Conservation (phyloP, 1,140 invertebrate species). For the Stegodyphus dumicola region DNA sequence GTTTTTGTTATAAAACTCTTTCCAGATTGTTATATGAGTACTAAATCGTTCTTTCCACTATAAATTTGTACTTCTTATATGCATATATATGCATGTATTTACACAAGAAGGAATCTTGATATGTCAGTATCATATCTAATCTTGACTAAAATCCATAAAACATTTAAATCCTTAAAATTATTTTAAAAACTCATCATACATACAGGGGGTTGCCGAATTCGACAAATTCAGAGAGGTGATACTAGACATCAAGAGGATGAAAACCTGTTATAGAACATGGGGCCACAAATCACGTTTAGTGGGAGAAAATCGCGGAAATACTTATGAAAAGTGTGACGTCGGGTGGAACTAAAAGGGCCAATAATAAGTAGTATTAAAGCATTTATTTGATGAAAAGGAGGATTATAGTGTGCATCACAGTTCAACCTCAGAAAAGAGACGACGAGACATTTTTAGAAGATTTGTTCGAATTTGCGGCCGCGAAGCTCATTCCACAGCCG, state of each 20-base stretch:
- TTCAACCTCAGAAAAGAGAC: background rate
- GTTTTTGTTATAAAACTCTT: background rate
- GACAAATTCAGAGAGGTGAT: background rate
- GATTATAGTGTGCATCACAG: background rate
- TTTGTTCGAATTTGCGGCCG: background rate
- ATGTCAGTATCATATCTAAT: no score
- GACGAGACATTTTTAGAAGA: background rate
- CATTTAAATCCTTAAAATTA: no score
- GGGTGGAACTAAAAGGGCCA: background rate
- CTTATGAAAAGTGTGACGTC: background rate
- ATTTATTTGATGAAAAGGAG: background rate
- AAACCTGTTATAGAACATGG: background rate
- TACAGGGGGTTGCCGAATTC: no score
- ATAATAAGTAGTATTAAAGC: background rate
- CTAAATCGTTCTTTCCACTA: no score
- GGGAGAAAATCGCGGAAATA: background rate
- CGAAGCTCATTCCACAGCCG: background rate
- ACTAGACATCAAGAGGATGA: conserved; percentile 1
- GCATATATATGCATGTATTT: no score
- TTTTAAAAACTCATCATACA: no score
- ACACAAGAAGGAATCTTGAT: no score
- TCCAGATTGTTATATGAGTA: no score
- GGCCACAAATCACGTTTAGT: background rate
- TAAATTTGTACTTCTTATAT: no score
- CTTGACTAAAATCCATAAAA: no score